Base-by-base conservation (phyloP, 2,113 vertebrate species). In the Menidia beryllina region DNA sequence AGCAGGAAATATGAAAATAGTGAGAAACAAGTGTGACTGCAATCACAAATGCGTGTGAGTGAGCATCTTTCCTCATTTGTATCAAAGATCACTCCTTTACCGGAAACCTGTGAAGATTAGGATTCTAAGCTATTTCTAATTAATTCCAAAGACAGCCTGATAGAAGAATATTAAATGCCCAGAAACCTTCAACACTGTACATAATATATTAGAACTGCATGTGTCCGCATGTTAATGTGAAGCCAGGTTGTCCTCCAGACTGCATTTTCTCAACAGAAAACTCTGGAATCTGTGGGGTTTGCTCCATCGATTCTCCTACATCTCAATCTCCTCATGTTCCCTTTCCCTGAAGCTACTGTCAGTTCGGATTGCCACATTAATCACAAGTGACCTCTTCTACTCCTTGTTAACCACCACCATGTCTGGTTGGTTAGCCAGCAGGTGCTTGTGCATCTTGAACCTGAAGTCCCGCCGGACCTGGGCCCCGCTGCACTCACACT, bases 361-460 rank as follows among this genome's bases (percentile, higher is more conserved):
- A 51, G 0, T 21, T 39, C 7, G 47, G 59, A 34, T 49, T 49
- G 50, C 7, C 24, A 52, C 25, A 27, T 52, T 48, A 38, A 23
- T 64, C 61, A 39, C 21, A 64, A 25, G 47, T 51, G 61, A 36
- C 36, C 27, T 51, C 30, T 51, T 25, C 17, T 51, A 8, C 61
- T 26, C 61, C 34, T 51, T 62, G 59, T 49, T 43, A 49, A 49
- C 59, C 26, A 34, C 59, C 19, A 26, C 20, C 49, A 14, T 34
- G 47, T 48, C 47, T 48, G 45, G 30, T 62, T 62, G 47, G 30
- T 36, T 62, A 20, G 21, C 48, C 48, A 50, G 48, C 45, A 48
- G 26, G 19, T 62, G n/a, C 58, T 48, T 61, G 58, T 47, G 7
- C 30, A 2, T 0, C 0, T 34, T 21, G 25, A 61, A 61, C 43